phyloP scores from a whole-genome alignment of 2,113 vertebrate genomes.

The Phasianus colchicus region DNA sequence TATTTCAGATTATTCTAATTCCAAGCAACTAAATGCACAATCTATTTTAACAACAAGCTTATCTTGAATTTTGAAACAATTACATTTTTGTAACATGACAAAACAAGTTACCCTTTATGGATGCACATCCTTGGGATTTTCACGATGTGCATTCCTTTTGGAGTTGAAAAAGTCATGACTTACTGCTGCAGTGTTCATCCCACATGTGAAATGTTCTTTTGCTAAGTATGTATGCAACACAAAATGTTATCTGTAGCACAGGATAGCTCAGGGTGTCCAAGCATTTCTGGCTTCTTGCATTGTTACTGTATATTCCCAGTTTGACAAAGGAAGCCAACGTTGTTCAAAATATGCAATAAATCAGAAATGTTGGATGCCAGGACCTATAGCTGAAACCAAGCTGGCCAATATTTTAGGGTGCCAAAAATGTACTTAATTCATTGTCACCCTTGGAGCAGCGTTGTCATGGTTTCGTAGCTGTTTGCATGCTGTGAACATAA shows the following conservation, averaged over 20 bases:
- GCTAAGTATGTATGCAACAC: background rate
- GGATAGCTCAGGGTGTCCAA: background rate
- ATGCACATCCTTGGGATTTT: constrained; percentile 47
- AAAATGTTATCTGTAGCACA: background rate
- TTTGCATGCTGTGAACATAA: background rate
- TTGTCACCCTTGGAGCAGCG: background rate
- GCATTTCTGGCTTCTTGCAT: constrained; percentile 21
- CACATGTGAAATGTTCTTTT: background rate
- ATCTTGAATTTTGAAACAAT: constrained; percentile 48
- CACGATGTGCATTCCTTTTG: constrained; percentile 48
- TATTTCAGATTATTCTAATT: constrained; percentile 58
- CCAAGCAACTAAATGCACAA: constrained; percentile 33
- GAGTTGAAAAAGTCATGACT: background rate
- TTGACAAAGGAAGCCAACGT: constrained; percentile 8
- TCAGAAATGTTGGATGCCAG: background rate
- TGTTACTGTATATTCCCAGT: constrained; percentile 43
- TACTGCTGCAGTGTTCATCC: constrained; percentile 28
- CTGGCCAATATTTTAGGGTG: background rate
- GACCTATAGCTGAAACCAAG: background rate
- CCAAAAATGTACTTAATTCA: constrained; percentile 27
- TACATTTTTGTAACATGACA: constrained; percentile 21
- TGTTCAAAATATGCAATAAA: background rate
- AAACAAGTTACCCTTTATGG: background rate
- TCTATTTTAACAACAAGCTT: constrained; percentile 46
- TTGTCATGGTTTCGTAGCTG: constrained; percentile 13